These are phyloP conservation scores for Galagoides demidoff DNA, from an alignment of 2,797 vertebrate species.

Conservation along the genomic window DNA sequence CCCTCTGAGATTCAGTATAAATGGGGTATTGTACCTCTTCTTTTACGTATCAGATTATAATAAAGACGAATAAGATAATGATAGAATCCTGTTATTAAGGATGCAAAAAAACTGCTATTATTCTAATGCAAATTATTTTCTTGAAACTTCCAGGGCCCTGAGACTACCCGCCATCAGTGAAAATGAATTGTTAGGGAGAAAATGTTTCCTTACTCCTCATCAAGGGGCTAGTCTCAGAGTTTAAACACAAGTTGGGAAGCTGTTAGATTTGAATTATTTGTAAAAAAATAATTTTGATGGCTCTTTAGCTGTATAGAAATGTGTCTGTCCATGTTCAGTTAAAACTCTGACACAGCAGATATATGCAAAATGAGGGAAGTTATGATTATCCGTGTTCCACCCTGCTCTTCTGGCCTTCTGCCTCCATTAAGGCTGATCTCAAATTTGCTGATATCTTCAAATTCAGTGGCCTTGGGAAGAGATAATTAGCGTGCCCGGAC, in stretches of 20 bases:
- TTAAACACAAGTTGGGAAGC: not conserved
- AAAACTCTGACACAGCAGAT: not conserved
- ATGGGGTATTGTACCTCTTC: not conserved
- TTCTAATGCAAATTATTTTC: conserved; percentile 39
- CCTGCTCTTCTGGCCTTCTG: not conserved
- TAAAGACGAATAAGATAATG: not conserved
- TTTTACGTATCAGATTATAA: not conserved
- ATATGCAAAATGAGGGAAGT: conserved; percentile 1
- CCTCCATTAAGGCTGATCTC: not conserved
- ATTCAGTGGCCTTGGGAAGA: not conserved
- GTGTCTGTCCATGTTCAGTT: not conserved
- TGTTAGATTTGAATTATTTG: conserved; percentile 15
- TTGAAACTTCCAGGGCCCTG: not conserved
- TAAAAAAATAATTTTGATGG: not conserved
- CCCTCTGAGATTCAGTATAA: not conserved
- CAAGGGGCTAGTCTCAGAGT: not conserved
- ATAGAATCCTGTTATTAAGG: not conserved
- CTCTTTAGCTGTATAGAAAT: not conserved
- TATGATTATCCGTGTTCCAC: not conserved
- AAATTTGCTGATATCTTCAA: not conserved
- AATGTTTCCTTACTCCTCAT: not conserved
- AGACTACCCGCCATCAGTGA: not conserved
- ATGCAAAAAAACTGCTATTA: not conserved
- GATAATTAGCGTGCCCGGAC: not conserved
- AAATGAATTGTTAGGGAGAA: not conserved